Base-by-base conservation (phyloP, 2,113 vertebrate species). In the Edolisoma coerulescens region DNA sequence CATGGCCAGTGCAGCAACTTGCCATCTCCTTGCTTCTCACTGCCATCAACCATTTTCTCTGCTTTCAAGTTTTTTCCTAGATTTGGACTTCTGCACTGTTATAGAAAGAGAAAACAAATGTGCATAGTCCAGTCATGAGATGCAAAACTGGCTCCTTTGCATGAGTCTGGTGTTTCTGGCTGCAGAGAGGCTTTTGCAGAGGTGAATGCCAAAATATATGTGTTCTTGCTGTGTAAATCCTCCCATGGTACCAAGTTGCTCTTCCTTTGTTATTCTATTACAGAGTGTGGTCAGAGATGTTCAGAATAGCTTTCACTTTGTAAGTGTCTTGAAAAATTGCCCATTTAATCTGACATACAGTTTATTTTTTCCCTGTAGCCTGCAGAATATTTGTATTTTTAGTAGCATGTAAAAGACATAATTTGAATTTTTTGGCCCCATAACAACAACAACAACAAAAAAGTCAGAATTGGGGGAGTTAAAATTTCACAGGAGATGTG, bases 301-400 rank as follows among this genome's bases (percentile, higher is more conserved):
- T 65, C 88, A 87, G 68, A 96, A 84, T 52, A 78, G 37, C 42
- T 87, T 94, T 73, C 19, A 59, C 44, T 75, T 92, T 3, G 0
- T 86, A 70, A 65, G 44, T 7, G 1, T 82, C 77, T 91, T 84
- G 86, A 86, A 84, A 93, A 74, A 33, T 32, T 65, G 37, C n/a
- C 60, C 20, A 6, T 87, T 84, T 67, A 78, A 52, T 67, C 63
- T 89, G 63, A 74, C 1, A 0, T 57, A 37, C 19, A 9, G 39
- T 87, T 77, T 74, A 26, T 89, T 94, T 94, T 95, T 92, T 32
- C 28, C n/a, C 23, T 42, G 11, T 16, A 42, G 30, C n/a, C 33
- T 87, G 53, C 37, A 76, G 49, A 90, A 70, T 70, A 54, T 67
- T 88, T 89, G 8, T 94, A 49, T 84, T 91, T 81, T 87, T 78